A percentile compares a stretch with the other conserved stretches of the same genome.
Conservation (phyloP, 2,113 vertebrate genomes). For the Anolis carolinensis region DNA sequence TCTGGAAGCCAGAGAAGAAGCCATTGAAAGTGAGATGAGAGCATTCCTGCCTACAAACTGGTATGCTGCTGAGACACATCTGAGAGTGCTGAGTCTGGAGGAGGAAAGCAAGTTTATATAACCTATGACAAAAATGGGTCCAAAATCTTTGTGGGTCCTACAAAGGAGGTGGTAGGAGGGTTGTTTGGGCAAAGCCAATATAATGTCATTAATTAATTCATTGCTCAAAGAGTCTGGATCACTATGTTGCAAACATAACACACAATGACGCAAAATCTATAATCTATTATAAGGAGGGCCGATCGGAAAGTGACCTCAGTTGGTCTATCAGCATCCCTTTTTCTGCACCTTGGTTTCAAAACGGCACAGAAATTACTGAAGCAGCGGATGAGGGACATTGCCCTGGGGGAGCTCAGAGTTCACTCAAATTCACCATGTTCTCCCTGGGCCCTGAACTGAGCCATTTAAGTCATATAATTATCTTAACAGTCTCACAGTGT, state of each 20-base stretch:
- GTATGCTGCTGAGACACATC: not conserved
- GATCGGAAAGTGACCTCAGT: too few relatives aligned
- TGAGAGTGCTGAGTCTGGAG: not conserved
- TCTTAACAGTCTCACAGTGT: too few relatives aligned
- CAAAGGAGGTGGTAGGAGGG: not conserved
- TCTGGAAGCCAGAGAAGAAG: conserved; percentile 35
- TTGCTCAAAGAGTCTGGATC: not conserved
- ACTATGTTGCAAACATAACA: not conserved
- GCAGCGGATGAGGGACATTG: too few relatives aligned
- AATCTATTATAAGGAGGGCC: not conserved
- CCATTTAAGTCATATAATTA: too few relatives aligned
- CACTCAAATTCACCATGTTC: too few relatives aligned
- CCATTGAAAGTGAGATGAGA: conserved; percentile 50
- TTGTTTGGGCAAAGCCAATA: too few relatives aligned
- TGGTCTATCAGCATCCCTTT: too few relatives aligned
- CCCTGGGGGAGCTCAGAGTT: too few relatives aligned
- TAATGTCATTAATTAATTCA: not conserved
- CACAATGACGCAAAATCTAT: not conserved
- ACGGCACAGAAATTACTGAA: too few relatives aligned
- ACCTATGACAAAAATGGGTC: not conserved
- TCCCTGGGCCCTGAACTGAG: too few relatives aligned
- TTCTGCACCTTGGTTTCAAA: too few relatives aligned
- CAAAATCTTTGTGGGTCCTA: not conserved
- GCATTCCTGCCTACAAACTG: conserved; percentile 41
- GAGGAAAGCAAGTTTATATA: not conserved